Percentiles rank a stretch among this genome's conserved stretches.
Evolutionary conservation across 2,113 vertebrate species (phyloP).

Genomic region (Tonatia bakeri): DNA sequence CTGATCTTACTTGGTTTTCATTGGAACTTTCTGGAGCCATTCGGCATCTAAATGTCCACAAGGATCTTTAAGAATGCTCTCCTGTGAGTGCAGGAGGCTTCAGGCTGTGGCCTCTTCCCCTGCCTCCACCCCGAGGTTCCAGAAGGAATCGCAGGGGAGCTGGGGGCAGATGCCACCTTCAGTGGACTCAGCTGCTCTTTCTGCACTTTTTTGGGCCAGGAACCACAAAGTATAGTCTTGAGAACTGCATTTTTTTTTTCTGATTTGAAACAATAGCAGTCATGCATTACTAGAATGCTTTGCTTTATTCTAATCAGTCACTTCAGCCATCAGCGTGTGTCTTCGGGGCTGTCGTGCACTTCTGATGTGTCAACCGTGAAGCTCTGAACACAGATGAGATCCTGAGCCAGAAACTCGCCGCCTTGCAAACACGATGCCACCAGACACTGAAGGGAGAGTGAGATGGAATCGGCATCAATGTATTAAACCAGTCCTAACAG

Average conservation of each 20-base stretch:
- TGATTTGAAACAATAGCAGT: conserved; percentile 1
- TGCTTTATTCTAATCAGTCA: background rate
- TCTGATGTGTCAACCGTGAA: background rate
- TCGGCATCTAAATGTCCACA: background rate
- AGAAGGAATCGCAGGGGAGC: background rate
- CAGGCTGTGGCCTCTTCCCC: background rate
- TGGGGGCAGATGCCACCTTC: background rate
- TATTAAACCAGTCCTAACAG: background rate
- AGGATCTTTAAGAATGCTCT: background rate
- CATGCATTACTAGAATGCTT: background rate
- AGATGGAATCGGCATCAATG: background rate
- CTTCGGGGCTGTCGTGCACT: background rate
- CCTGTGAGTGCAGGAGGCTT: background rate
- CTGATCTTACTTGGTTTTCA: background rate
- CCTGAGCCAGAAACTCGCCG: background rate
- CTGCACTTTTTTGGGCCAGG: background rate
- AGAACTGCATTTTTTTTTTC: background rate
- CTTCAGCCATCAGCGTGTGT: background rate
- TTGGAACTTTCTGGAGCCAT: background rate
- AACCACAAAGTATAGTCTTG: background rate
- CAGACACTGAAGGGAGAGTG: background rate
- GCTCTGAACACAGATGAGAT: background rate
- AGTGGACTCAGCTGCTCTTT: background rate
- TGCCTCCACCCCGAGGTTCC: background rate
- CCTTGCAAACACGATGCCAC: background rate